Percentiles rank a stretch among this genome's conserved stretches.
Conservation (phyloP, 1,140 invertebrate species). For the Lordiphosa stackelbergi region DNA sequence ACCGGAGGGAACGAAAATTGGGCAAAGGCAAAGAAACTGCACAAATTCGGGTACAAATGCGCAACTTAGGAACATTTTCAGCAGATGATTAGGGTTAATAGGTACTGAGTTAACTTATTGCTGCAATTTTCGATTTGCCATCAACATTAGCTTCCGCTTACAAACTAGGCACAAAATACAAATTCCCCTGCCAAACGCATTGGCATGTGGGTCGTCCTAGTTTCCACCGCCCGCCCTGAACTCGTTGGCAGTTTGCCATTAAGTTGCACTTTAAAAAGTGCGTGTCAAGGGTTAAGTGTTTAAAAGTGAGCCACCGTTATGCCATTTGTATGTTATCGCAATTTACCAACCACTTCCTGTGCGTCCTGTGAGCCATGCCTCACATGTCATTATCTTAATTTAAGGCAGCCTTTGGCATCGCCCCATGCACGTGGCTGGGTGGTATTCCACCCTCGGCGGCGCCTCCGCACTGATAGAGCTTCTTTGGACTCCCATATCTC, state of each 20-base stretch:
- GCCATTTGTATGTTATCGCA: slow-evolving; percentile 64
- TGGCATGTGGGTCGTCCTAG: too few relatives aligned
- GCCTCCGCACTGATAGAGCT: slow-evolving; percentile 40
- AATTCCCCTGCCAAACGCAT: too few relatives aligned
- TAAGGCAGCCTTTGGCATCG: slow-evolving; percentile 33
- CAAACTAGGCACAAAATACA: too few relatives aligned
- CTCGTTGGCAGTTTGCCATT: slow-evolving; percentile 60
- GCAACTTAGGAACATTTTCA: too few relatives aligned
- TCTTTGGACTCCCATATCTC: slow-evolving; percentile 65
- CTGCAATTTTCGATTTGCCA: too few relatives aligned
- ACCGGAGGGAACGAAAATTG: slow-evolving; percentile 6
- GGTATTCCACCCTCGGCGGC: neutral
- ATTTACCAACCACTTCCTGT: slow-evolving; percentile 47
- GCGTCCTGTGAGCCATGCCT: slow-evolving; percentile 31
- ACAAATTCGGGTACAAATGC: too few relatives aligned
- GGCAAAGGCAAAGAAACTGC: too few relatives aligned
- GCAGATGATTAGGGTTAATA: too few relatives aligned
- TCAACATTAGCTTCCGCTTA: too few relatives aligned
- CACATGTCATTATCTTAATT: slow-evolving; percentile 73
- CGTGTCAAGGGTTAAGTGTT: slow-evolving; percentile 61
- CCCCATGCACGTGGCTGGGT: neutral
- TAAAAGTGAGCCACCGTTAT: slow-evolving; percentile 51
- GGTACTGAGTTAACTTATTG: too few relatives aligned
- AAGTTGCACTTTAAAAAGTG: slow-evolving; percentile 50
- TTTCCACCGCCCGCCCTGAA: slow-evolving; percentile 7